These are phyloP conservation scores for Ginglymostoma cirratum DNA, from an alignment of 2,113 vertebrate genomes.

Conservation along the genomic window DNA sequence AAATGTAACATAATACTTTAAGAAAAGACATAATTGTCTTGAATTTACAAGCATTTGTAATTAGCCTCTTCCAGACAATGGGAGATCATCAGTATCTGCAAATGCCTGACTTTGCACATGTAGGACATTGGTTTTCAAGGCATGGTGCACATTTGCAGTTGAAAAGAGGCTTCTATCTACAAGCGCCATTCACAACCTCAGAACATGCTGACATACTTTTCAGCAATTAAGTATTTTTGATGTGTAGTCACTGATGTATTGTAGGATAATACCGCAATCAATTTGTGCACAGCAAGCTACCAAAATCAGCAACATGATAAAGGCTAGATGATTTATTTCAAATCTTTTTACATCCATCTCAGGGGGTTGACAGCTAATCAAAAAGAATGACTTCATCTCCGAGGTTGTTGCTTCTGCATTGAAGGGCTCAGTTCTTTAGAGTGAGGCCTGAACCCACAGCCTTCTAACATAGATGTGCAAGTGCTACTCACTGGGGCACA, in stretches of 20 bases:
- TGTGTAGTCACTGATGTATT: neutral
- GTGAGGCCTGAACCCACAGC: neutral
- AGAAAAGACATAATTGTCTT: neutral
- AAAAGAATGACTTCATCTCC: neutral
- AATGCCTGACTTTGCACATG: neutral
- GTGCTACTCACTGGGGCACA: neutral
- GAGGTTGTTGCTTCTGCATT: neutral
- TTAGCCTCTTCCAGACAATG: neutral
- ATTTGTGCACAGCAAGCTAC: neutral
- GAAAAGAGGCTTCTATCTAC: neutral
- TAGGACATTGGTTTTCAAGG: neutral
- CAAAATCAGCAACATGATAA: neutral
- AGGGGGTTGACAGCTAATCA: neutral
- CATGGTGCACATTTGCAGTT: neutral
- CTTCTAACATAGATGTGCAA: neutral
- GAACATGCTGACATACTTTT: neutral
- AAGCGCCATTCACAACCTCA: neutral
- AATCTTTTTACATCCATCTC: neutral
- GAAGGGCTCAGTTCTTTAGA: neutral
- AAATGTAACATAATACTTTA: neutral
- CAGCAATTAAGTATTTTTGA: neutral
- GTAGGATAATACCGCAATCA: neutral
- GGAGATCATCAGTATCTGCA: neutral
- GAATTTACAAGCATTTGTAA: neutral
- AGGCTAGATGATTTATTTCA: neutral